Conservation (phyloP, 2,113 vertebrate species). For the Thinocorus orbignyianus region DNA sequence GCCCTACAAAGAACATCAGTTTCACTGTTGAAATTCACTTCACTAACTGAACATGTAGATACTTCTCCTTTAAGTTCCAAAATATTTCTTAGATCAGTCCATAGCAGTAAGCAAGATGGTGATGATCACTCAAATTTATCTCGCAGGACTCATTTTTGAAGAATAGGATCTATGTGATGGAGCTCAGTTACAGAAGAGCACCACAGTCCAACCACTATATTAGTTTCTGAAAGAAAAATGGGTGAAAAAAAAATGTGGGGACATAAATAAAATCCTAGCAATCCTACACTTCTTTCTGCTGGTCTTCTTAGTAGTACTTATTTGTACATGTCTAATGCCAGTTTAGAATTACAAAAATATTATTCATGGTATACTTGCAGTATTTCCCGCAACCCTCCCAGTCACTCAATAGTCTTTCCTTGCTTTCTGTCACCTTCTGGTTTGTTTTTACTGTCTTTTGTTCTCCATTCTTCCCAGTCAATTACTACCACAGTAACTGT, state of each 20-base stretch:
- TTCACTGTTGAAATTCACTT: neutral
- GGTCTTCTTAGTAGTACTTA: neutral
- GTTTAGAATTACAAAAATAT: neutral
- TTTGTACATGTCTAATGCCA: fast-evolving
- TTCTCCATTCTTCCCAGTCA: neutral
- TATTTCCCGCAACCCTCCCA: fast-evolving
- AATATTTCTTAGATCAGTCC: neutral
- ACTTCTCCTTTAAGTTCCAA: neutral
- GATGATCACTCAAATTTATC: neutral
- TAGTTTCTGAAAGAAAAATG: neutral
- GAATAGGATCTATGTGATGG: fast-evolving
- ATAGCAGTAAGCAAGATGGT: neutral
- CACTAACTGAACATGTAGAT: neutral
- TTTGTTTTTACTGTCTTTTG: neutral
- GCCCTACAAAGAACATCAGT: neutral
- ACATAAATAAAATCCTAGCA: neutral
- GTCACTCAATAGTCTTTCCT: neutral
- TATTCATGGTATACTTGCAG: neutral
- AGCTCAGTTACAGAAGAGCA: neutral
- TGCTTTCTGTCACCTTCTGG: neutral
- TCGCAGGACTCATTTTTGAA: neutral
- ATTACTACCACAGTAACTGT: neutral
- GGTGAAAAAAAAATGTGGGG: no score
- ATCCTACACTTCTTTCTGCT: neutral
- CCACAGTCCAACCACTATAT: neutral